Conservation (phyloP, 2,113 vertebrate genomes). For the Suricata suricatta region DNA sequence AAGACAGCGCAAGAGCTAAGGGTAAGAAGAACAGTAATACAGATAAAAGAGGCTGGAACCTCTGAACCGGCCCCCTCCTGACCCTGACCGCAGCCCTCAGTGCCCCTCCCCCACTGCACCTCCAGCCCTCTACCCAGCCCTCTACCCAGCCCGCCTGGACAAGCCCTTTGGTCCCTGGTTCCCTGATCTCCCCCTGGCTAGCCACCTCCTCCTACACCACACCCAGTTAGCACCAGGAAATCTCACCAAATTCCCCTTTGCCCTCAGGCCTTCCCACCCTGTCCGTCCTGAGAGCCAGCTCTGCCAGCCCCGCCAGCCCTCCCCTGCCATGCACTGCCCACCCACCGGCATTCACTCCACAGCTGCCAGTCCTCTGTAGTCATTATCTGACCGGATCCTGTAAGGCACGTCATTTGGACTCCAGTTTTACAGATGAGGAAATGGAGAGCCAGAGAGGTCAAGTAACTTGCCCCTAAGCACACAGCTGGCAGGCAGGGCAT, state of each 20-base stretch:
- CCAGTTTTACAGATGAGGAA: neutral
- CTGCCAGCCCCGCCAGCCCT: neutral
- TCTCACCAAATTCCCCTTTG: neutral
- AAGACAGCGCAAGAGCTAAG: neutral
- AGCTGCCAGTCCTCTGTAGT: fast-evolving
- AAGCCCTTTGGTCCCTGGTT: neutral
- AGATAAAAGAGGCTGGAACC: neutral
- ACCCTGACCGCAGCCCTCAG: neutral
- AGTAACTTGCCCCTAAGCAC: neutral
- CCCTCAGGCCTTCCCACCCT: neutral
- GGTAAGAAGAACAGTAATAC: neutral
- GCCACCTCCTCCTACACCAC: neutral
- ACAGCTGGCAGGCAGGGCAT: neutral
- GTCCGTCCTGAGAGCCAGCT: neutral
- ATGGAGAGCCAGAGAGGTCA: neutral
- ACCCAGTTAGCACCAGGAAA: conserved; percentile 6
- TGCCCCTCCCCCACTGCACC: neutral
- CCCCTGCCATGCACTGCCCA: neutral
- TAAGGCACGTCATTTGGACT: neutral
- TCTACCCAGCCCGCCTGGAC: neutral
- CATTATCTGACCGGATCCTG: neutral
- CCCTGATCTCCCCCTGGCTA: neutral
- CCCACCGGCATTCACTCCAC: neutral
- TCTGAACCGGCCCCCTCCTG: neutral
- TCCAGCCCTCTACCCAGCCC: neutral